Evolutionary conservation across 2,888 invertebrate species (phyloP).

Genomic region (Pterostichus madidus): DNA sequence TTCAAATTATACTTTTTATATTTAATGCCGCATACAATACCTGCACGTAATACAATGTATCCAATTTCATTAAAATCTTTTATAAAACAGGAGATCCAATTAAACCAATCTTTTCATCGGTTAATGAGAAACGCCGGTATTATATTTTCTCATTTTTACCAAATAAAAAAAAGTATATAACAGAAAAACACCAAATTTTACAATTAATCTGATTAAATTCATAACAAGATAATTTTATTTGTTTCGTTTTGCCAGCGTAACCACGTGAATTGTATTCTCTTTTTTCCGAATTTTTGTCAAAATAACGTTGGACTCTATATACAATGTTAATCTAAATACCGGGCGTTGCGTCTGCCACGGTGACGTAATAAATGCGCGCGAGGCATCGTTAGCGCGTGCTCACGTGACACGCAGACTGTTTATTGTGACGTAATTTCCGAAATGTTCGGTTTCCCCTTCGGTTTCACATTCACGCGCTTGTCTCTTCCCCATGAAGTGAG

Average conservation of each 20-base stretch:
- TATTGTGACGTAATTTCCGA: conserved; percentile 67
- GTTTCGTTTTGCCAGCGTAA: neutral
- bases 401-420: conserved; percentile 65
- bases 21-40: too few relatives aligned
- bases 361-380: conserved; percentile 61
- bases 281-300: conserved; percentile 47
- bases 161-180: conserved; percentile 16
- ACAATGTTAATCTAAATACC: conserved; percentile 63
- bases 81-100: conserved; percentile 23
- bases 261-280: conserved; percentile 5
- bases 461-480: conserved; percentile 25
- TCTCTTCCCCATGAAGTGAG: neutral
- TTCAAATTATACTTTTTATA: too few relatives aligned
- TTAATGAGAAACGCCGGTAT: conserved; percentile 38
- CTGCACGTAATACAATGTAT: too few relatives aligned
- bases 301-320: neutral
- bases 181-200: conserved; percentile 10
- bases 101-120: conserved; percentile 42
- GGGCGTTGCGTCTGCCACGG: conserved; percentile 48
- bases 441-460: conserved; percentile 56
- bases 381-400: conserved; percentile 63
- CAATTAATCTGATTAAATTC: conserved; percentile 53
- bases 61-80: too few relatives aligned
- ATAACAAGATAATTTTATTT: conserved; percentile 50
- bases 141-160: conserved; percentile 16